Percentiles rank a stretch among this genome's conserved stretches.
Evolutionary conservation across 2,797 vertebrate genomes (phyloP).

Genomic region (Microtus agrestis): DNA sequence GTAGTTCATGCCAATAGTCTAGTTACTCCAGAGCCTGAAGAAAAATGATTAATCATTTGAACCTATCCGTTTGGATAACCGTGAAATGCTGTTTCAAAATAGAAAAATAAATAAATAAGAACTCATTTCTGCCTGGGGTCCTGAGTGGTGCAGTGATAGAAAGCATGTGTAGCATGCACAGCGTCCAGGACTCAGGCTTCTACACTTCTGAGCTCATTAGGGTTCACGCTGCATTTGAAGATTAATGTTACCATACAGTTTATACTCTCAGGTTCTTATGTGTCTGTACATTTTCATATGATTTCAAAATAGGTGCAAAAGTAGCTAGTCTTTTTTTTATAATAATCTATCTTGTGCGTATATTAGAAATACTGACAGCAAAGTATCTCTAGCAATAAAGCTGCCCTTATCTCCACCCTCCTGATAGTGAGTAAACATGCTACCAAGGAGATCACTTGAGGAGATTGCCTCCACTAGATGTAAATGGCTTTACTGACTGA

Average conservation of each 20-base stretch:
- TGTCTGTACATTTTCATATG: constrained; percentile 36
- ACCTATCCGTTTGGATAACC: background rate
- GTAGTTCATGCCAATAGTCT: background rate
- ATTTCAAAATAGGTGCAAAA: constrained; percentile 52
- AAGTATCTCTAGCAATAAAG: constrained; percentile 70
- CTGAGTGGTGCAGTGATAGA: background rate
- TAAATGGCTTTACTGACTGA: constrained; percentile 69
- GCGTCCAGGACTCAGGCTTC: background rate
- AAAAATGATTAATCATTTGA: background rate
- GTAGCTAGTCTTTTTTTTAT: constrained; percentile 30
- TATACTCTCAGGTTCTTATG: constrained; percentile 7
- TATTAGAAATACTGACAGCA: constrained; percentile 67
- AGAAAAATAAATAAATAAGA: background rate
- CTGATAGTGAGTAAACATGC: constrained; percentile 72
- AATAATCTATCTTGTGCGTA: constrained; percentile 47
- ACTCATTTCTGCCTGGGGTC: background rate
- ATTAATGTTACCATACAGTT: background rate
- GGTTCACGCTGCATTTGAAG: background rate
- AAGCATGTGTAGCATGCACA: too few relatives aligned
- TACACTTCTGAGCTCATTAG: background rate
- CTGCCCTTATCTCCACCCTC: constrained; percentile 65
- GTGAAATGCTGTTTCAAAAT: background rate
- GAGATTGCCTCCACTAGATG: constrained; percentile 67
- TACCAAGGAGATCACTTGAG: constrained; percentile 76
- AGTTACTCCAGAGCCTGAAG: background rate